Evolutionary conservation across 2,888 invertebrate species (phyloP), one percentile per base, ranked within the genome.

Genomic region (Drosophila sordidula): DNA sequence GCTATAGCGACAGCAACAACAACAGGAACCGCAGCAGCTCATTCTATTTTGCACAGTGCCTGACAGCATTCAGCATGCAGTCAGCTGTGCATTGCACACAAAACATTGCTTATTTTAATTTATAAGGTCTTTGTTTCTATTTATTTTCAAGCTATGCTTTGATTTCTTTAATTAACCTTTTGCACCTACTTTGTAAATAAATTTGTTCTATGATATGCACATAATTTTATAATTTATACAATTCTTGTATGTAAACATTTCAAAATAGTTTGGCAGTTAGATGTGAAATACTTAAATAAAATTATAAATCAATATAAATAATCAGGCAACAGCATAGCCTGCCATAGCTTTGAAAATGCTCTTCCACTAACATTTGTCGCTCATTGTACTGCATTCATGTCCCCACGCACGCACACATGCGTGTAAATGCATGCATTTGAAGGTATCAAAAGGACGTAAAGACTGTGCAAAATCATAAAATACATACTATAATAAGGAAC

Each of bases 401-500:
- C 16, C 29, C 14, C 56, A 36, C 58, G 36, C 47, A 46, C 50
- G 51, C 57, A 47, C 39, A 38, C 26, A 47, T 46, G 36, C 56
- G 44, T 18, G 34, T 32, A 62, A 29, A 62, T 39, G 55, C 38
- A 49, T 63, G 49, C 67, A 68, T 50, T 70, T 65, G 49, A 67
- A 75, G 80, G 76, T 59, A 79, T 57, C 69, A 49, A 86, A 87
- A 63, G 69, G 70, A 69, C 66, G 52, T 75, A 62, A 58, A 78
- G 51, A 70, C 66, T 71, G 66, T 47, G 55, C 68, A 74, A 71
- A 74, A 80, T 83, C 86, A 76, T 89, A 83, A 83, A 63, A 67
- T 34, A 34, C 34, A 34, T 34, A n/a, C n/a, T n/a, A 75, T 80
- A 89, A 87, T 89, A 87, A 87, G 83, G 84, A 83, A 87, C 63